Base-by-base conservation (phyloP, 2,888 invertebrate genomes). In the Apamea crenata region DNA sequence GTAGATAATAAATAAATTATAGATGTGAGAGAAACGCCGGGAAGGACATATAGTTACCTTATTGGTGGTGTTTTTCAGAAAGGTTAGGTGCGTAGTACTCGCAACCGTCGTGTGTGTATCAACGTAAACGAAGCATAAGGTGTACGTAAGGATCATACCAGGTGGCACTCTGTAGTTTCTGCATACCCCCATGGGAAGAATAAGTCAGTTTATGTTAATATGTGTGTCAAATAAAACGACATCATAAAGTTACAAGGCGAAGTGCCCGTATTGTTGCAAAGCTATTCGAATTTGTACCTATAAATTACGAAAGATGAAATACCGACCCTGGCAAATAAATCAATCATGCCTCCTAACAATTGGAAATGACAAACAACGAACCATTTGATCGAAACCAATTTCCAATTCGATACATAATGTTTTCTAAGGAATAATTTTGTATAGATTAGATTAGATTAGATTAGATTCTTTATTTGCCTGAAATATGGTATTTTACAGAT, bases 321-420 rank as follows among this genome's bases (percentile, higher is more conserved):
- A 14, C 32, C 63, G 4, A 61, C 29, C 1, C 32, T 70, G 29
- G 32, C 3, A 66, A 81, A 81, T 81, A 76, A 83, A 85, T 83
- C 81, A 81, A 76, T 85, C 85, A 76, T 12, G 61, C 40, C n/a
- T 74, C 21, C 70, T 77, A 67, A 84, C 69, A 79, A 83, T 63
- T 84, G 74, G 61, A 80, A 80, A 63, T 56, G 47, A 67, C 50
- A 65, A 80, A 80, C 47, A 78, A 21, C 25, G 14, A 70, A 67
- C 29, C 67, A 47, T 70, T 71, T 21, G 61, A 84, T 74, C n/a
- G 25, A 81, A 85, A 75, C 67, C 78, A 85, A 82, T 78, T 78
- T 71, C 69, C 65, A 75, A 66, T 75, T 59, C 40, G 56, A 73
- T 68, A 82, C 61, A 50, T 70, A 73, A 74, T 65, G 44, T 76